Conservation (phyloP, 2,888 invertebrate species). For the Pterobdella sp. region DNA sequence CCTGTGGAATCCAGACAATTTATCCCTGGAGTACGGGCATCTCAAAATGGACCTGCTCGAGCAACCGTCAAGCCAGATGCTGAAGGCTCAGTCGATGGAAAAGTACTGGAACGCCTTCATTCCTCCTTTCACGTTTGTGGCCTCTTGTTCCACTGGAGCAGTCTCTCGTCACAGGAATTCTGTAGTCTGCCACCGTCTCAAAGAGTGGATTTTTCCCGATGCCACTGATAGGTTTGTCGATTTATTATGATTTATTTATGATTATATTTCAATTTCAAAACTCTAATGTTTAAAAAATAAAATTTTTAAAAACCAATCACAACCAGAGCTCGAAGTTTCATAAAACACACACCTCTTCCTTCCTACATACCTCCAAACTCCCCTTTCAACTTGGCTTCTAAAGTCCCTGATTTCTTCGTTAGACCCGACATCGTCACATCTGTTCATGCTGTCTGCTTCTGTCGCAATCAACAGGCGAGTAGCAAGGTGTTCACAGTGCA, state of each 20-base stretch:
- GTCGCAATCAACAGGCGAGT: background rate
- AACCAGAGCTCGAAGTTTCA: constrained; percentile 11
- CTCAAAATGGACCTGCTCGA: constrained; percentile 81
- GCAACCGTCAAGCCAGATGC: constrained; percentile 78
- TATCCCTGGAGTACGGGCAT: constrained; percentile 82
- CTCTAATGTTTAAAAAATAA: background rate
- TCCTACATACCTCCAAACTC: constrained; percentile 86
- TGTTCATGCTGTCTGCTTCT: constrained; percentile 74
- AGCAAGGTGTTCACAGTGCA: background rate
- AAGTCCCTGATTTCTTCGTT: constrained; percentile 79
- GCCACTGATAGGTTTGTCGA: background rate
- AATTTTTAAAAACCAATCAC: background rate
- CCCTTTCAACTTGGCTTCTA: constrained; percentile 75
- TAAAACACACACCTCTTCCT: constrained; percentile 57
- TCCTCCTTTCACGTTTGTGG: background rate
- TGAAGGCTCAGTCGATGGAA: constrained; percentile 58
- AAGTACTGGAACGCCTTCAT: constrained; percentile 20
- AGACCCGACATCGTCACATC: constrained; percentile 92
- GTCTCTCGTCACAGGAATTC: background rate
- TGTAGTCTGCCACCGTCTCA: background rate
- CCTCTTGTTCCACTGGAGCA: background rate
- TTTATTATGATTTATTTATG: background rate
- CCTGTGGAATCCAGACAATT: constrained; percentile 87
- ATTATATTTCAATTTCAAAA: background rate
- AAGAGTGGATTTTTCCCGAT: constrained; percentile 15